Evolutionary conservation across 2,888 invertebrate species (phyloP).

Genomic region (Netelia virgata): DNA sequence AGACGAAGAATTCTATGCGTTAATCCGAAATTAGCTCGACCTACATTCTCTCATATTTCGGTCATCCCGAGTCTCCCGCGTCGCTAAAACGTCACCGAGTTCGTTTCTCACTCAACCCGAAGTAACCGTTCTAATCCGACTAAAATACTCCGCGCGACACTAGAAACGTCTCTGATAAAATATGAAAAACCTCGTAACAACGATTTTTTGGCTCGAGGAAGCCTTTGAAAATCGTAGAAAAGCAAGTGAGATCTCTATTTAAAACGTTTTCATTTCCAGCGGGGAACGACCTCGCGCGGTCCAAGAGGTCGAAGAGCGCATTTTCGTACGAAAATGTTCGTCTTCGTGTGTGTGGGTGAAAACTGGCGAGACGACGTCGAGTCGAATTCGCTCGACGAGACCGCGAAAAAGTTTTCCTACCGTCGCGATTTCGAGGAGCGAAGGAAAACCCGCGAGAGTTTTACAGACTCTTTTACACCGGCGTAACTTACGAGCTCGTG

Average conservation of each 20-base stretch:
- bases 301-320: slow-evolving; percentile 46
- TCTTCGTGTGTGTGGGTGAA: slow-evolving; percentile 7
- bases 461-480: slow-evolving; percentile 77
- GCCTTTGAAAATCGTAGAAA: slow-evolving; percentile 7
- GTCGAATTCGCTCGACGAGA: slow-evolving; percentile 44
- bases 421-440: slow-evolving; percentile 4
- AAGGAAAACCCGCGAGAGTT: slow-evolving; percentile 54
- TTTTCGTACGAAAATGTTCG: background rate
- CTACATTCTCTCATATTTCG: slow-evolving; percentile 75
- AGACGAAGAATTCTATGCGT: background rate
- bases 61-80: slow-evolving; percentile 82
- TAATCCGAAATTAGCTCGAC: slow-evolving; percentile 39
- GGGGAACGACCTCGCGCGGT: slow-evolving; percentile 58
- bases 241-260: slow-evolving; percentile 51
- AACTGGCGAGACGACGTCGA: slow-evolving; percentile 53
- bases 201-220: background rate
- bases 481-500: slow-evolving; percentile 76
- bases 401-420: slow-evolving; percentile 60
- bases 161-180: background rate
- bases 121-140: slow-evolving; percentile 2
- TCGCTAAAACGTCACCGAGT: slow-evolving; percentile 73
- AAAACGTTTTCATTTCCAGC: slow-evolving; percentile 57
- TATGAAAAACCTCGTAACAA: slow-evolving; percentile 1
- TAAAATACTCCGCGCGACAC: background rate
- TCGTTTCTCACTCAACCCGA: background rate